Evolutionary conservation across 2,888 invertebrate genomes (phyloP).

Genomic region (Muschampia plurimacula): DNA sequence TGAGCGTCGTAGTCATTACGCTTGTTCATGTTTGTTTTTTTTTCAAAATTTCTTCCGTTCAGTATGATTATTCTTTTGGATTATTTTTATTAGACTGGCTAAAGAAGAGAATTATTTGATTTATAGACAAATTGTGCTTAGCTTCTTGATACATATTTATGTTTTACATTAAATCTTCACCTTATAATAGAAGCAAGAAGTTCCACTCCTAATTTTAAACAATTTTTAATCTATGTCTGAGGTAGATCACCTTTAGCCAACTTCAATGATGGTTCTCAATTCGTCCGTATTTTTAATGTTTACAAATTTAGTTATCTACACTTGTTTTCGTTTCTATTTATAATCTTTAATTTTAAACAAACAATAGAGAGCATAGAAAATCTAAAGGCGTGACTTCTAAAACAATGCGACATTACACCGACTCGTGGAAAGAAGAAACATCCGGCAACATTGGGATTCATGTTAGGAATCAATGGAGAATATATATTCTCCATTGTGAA

Average conservation of each 20-base stretch:
- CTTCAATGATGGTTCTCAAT: no score
- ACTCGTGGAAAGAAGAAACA: not conserved
- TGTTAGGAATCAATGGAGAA: not conserved
- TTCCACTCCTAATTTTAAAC: not conserved
- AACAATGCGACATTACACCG: not conserved
- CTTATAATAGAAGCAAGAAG: no score
- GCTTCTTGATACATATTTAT: no score
- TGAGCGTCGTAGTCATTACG: not conserved
- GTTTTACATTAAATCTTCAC: no score
- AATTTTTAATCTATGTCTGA: not conserved
- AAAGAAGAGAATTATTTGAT: not conserved
- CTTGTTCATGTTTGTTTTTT: not conserved
- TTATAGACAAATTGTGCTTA: no score
- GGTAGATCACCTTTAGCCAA: not conserved
- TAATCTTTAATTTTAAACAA: not conserved
- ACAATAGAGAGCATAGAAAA: not conserved
- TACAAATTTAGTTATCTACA: not conserved
- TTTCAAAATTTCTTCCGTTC: not conserved
- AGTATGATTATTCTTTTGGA: not conserved
- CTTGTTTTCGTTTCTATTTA: not conserved
- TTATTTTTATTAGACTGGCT: no score
- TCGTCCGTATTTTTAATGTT: not conserved
- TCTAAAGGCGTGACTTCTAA: conserved; percentile 1
- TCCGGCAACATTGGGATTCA: not conserved
- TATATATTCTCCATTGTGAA: not conserved